Percentiles rank a stretch among this genome's conserved stretches.
phyloP scores from a whole-genome alignment of 1,140 invertebrate species.

The Leptinotarsa undecemlineata region DNA sequence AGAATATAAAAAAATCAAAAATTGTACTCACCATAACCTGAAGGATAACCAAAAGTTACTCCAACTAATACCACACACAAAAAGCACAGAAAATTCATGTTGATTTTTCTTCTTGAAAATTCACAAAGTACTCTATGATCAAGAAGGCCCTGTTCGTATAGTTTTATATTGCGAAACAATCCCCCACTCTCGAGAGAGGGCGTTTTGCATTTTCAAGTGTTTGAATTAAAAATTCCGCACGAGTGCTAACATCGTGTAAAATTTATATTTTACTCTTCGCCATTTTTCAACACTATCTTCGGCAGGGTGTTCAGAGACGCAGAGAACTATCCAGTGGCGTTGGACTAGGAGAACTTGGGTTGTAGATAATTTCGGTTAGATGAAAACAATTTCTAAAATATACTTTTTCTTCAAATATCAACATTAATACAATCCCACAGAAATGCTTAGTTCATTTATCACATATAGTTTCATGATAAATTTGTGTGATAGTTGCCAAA shows the following conservation, averaged over 20 bases:
- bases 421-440: too few relatives aligned
- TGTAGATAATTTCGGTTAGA: too few relatives aligned
- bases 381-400: too few relatives aligned
- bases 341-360: neutral
- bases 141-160: neutral
- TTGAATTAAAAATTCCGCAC: conserved; percentile 22
- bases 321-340: conserved; percentile 22
- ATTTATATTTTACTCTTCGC: conserved; percentile 31
- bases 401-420: too few relatives aligned
- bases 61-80: conserved; percentile 28
- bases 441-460: too few relatives aligned
- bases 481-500: too few relatives aligned
- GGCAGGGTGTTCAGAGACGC: neutral
- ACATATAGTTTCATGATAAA: too few relatives aligned
- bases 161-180: conserved; percentile 16
- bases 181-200: neutral
- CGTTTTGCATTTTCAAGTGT: conserved; percentile 16
- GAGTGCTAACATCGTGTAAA: conserved; percentile 24
- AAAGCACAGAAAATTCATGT: conserved; percentile 19
- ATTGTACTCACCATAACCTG: conserved; percentile 21
- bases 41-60: conserved; percentile 22
- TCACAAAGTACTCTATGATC: neutral
- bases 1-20: neutral
- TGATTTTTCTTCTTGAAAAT: neutral
- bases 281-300: conserved; percentile 29